phyloP scores from a whole-genome alignment of 1,140 invertebrate genomes.

The Cydia strobilella region DNA sequence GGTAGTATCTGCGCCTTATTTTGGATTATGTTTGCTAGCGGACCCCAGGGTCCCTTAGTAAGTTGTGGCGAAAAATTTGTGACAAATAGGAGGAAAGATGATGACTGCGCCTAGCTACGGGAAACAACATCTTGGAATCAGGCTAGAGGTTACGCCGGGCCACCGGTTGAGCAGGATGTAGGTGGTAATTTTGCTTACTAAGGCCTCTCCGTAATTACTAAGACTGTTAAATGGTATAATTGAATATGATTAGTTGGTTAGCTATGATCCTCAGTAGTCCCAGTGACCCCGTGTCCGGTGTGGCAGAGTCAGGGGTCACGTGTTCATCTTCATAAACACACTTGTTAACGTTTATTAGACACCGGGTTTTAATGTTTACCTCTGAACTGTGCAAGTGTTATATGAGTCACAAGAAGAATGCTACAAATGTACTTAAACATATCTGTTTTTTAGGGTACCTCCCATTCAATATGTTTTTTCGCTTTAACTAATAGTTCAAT shows the following conservation, averaged over 20 bases:
- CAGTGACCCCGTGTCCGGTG: conserved; percentile 46
- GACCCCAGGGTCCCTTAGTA: no score
- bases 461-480: no score
- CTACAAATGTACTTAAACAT: not conserved
- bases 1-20: no score
- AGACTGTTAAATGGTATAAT: conserved; percentile 46
- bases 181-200: conserved; percentile 19
- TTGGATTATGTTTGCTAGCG: no score
- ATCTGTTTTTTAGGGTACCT: no score
- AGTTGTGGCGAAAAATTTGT: no score
- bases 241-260: conserved; percentile 56
- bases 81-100: no score
- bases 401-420: conserved; percentile 6
- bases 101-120: not conserved
- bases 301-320: conserved; percentile 49
- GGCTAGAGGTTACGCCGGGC: not conserved
- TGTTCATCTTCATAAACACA: conserved; percentile 58
- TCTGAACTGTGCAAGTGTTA: not conserved
- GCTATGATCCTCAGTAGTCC: conserved; percentile 51
- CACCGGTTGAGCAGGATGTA: conserved; percentile 10
- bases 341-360: conserved; percentile 39
- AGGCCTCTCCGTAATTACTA: conserved; percentile 22
- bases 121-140: not conserved
- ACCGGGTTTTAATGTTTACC: conserved; percentile 16
- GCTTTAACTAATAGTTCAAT: no score